phyloP scores from a whole-genome alignment of 2,797 vertebrate species.

The Mormyrus hasselquistii region DNA sequence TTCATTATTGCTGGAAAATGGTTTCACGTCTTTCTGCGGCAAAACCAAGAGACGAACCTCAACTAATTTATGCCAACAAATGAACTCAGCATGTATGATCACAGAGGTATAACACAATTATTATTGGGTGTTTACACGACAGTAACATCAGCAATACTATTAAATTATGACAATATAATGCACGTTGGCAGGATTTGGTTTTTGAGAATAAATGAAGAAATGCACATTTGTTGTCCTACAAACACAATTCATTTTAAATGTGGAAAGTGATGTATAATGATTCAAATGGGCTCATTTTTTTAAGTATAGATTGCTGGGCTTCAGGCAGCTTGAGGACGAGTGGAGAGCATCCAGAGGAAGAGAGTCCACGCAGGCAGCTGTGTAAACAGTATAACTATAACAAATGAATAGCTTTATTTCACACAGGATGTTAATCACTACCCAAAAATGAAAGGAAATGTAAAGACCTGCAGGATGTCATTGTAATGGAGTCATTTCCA shows the following conservation, averaged over 20 bases:
- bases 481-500: neutral
- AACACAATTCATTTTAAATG: neutral
- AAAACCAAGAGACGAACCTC: neutral
- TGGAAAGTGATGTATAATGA: neutral
- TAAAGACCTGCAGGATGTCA: constrained; percentile 31
- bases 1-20: constrained; percentile 28
- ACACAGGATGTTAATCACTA: constrained; percentile 63
- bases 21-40: neutral
- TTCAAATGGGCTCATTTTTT: neutral
- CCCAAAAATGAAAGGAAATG: constrained; percentile 50
- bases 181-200: neutral
- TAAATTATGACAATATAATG: constrained; percentile 1
- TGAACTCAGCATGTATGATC: neutral
- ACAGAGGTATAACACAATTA: neutral
- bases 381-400: constrained; percentile 59
- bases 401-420: constrained; percentile 60
- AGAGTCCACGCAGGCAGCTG: constrained; percentile 47
- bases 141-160: neutral
- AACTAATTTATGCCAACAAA: neutral
- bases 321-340: neutral
- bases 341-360: neutral
- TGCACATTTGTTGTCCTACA: neutral
- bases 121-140: neutral
- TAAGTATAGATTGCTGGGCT: neutral
- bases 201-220: neutral